These are phyloP conservation scores for Stegastes partitus DNA, from an alignment of 2,113 vertebrate genomes.

Conservation along the genomic window DNA sequence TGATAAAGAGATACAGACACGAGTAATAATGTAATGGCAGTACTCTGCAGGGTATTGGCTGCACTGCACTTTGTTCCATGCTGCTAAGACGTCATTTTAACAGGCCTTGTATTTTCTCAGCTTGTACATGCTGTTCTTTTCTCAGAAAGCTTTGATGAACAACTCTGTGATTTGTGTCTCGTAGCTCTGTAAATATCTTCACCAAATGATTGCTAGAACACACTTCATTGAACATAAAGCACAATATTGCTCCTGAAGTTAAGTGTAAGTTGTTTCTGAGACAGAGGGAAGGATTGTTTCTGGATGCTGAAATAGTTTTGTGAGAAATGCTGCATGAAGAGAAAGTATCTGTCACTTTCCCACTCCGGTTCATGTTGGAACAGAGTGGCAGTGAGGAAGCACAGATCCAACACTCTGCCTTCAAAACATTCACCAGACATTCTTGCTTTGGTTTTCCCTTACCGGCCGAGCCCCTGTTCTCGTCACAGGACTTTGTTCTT, in stretches of 20 bases:
- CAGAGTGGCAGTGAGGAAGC: neutral
- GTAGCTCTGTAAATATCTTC: too few relatives aligned
- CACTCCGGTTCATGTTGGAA: constrained; percentile 15
- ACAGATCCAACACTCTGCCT: neutral
- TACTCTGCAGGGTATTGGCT: neutral
- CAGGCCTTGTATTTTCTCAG: neutral
- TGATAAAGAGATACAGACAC: neutral
- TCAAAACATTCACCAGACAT: constrained; percentile 53
- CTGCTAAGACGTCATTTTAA: neutral
- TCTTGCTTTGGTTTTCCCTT: constrained; percentile 48
- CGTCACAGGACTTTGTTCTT: constrained; percentile 58
- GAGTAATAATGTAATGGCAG: neutral
- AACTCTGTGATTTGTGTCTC: neutral
- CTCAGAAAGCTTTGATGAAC: neutral
- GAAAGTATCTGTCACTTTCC: constrained; percentile 40
- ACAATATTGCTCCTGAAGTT: neutral
- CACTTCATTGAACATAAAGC: neutral
- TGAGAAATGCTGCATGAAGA: constrained; percentile 4
- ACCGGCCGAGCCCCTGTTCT: constrained; percentile 33
- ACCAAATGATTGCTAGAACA: neutral
- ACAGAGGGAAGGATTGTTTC: neutral
- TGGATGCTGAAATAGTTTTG: constrained; percentile 1
- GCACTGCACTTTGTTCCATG: neutral
- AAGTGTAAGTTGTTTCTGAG: constrained; percentile 10
- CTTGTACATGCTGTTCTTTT: neutral